Base-by-base conservation (phyloP, 2,888 invertebrate species). In the Drosophila pullipes region DNA sequence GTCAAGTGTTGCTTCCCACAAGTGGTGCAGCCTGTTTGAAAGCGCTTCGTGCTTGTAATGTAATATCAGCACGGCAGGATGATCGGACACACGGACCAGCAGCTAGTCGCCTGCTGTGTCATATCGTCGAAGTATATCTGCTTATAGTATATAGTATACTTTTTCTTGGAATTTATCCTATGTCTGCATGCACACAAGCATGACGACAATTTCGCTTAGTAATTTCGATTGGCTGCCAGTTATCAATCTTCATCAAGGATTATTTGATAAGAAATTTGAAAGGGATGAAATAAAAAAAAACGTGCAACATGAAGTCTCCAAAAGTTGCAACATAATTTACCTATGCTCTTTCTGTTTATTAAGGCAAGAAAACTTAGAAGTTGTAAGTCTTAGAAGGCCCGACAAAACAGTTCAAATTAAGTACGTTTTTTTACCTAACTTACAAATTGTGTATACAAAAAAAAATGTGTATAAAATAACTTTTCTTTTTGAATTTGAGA, bases 1-100 rank as follows among this genome's bases (percentile, higher is more conserved):
- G 89, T 87, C 87, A 89, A 87, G 87, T 89, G 88, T 81, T 87
- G 77, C 81, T 81, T 85, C 74, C 74, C 82, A 78, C 74, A 77
- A 89, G 88, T 78, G 81, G 49, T 84, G 86, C 78, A 65, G 82
- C 41, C 76, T 75, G 74, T 73, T 63, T 58, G 61, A 62, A 81
- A 76, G 75, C 63, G 73, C 62, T 66, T 65, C 55, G 47, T 55
- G 61, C 54, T 61, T 59, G 62, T 57, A 33, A 66, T 70, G 64
- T 66, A 7, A 18, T 33, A 18, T 57, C 68, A 67, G 76, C 76
- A 64, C 55, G 53, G 58, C n/a, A 52, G 55, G 63, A 79, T 80
- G 69, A 80, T 67, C 76, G 76, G 64, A 76, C 69, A 69, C 41
- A 76, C 55, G 22, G 54, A 75, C 55, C 28, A 37, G 0, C 50